Conservation (phyloP, 2,888 invertebrate genomes). For the Perdita meconis region DNA sequence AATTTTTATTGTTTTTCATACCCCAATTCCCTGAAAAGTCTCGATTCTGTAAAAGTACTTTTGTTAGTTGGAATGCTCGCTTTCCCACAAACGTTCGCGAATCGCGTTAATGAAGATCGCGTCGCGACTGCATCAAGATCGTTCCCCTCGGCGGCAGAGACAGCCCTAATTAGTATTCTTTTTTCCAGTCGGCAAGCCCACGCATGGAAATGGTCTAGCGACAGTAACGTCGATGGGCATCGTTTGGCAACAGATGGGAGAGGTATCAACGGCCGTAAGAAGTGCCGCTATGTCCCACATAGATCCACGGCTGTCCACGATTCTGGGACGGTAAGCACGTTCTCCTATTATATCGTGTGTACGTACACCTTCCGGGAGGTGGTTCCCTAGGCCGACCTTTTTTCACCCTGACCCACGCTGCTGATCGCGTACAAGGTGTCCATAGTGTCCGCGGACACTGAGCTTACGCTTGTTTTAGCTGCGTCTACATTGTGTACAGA, state of each 20-base stretch:
- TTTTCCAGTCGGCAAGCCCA: slow-evolving; percentile 2
- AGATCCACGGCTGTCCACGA: slow-evolving; percentile 65
- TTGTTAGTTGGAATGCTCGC: not conserved
- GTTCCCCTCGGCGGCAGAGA: slow-evolving; percentile 7
- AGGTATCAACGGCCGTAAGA: slow-evolving; percentile 72
- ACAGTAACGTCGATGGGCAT: slow-evolving; percentile 58
- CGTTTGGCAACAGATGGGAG: slow-evolving; percentile 64
- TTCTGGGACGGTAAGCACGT: slow-evolving; percentile 71
- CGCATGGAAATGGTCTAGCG: slow-evolving; percentile 42
- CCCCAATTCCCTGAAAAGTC: no score
- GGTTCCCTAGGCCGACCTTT: slow-evolving; percentile 25
- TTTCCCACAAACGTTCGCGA: not conserved
- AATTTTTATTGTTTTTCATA: no score
- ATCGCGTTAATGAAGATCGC: not conserved
- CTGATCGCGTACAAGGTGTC: not conserved
- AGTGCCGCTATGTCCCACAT: slow-evolving; percentile 83
- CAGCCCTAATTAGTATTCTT: slow-evolving; percentile 14
- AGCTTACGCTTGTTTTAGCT: no score
- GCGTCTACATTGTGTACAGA: no score
- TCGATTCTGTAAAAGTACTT: no score
- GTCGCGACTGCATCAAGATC: not conserved
- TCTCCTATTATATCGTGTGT: slow-evolving; percentile 59
- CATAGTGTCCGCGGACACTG: no score
- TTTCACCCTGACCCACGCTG: slow-evolving; percentile 30
- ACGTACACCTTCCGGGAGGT: slow-evolving; percentile 54